Evolutionary conservation across 2,797 vertebrate genomes (phyloP).

Genomic region (Parauchenoglanis ngamensis): DNA sequence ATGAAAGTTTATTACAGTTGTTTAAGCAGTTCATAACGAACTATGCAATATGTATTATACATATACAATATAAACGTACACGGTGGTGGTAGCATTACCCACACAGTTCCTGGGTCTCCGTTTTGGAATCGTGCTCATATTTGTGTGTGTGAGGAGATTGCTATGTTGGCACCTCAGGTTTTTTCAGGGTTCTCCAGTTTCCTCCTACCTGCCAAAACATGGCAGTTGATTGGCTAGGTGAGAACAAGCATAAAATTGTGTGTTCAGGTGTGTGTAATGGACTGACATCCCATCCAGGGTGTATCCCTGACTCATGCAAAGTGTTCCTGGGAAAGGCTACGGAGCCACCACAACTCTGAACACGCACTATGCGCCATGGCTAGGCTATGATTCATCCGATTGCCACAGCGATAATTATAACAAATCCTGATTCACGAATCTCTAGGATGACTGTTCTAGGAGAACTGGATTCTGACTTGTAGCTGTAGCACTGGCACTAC

Average conservation of each 20-base stretch:
- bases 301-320: not conserved
- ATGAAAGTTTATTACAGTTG: too few species aligned
- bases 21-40: too few species aligned
- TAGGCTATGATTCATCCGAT: not conserved
- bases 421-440: not conserved
- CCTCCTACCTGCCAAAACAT: not conserved
- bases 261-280: not conserved
- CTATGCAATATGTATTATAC: too few species aligned
- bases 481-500: conserved; percentile 58
- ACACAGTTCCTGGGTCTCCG: not conserved
- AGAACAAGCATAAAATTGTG: not conserved
- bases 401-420: not conserved
- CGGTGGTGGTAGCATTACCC: too few species aligned
- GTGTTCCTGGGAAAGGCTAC: not conserved
- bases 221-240: not conserved
- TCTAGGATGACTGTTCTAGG: not conserved
- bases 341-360: not conserved
- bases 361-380: not conserved
- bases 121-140: not conserved
- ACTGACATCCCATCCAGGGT: not conserved
- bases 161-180: not conserved
- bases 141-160: not conserved
- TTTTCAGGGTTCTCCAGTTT: not conserved
- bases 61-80: too few species aligned
- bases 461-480: conserved; percentile 19